These are phyloP conservation scores for Micronisus gabar DNA, from an alignment of 2,113 vertebrate genomes.

Conservation along the genomic window DNA sequence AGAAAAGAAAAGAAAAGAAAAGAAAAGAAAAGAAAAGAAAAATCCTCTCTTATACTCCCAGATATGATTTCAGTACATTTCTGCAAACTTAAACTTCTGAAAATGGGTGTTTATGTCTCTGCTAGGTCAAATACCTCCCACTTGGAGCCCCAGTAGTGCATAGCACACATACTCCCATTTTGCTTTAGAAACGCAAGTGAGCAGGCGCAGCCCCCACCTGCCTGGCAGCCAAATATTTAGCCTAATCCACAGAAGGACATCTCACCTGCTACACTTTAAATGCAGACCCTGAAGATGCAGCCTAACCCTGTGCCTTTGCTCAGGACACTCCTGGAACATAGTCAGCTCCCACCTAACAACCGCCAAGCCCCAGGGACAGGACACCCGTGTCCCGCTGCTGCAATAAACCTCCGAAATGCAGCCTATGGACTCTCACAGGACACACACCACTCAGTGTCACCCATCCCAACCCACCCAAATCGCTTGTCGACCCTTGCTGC, in stretches of 20 bases:
- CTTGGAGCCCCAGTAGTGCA: not conserved
- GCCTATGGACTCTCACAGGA: not conserved
- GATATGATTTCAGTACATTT: not conserved
- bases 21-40: not conserved
- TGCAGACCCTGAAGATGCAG: not conserved
- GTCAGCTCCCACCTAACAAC: not conserved
- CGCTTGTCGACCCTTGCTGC: accelerated
- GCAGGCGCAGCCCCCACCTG: not conserved
- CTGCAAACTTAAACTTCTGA: not conserved
- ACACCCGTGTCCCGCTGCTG: accelerated
- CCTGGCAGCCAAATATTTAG: not conserved
- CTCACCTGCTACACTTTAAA: not conserved
- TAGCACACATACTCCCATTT: not conserved
- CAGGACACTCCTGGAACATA: not conserved
- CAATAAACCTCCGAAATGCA: not conserved
- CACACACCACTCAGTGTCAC: not conserved
- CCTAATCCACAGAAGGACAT: not conserved
- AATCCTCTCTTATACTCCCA: not conserved
- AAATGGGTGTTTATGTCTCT: not conserved
- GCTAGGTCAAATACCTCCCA: not conserved
- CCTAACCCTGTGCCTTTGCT: not conserved
- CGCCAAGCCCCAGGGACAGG: not conserved
- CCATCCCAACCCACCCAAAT: not conserved
- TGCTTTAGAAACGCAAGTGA: not conserved
- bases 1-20: no score